phyloP scores from a whole-genome alignment of 1,140 invertebrate genomes.

The Drosophila hydei region DNA sequence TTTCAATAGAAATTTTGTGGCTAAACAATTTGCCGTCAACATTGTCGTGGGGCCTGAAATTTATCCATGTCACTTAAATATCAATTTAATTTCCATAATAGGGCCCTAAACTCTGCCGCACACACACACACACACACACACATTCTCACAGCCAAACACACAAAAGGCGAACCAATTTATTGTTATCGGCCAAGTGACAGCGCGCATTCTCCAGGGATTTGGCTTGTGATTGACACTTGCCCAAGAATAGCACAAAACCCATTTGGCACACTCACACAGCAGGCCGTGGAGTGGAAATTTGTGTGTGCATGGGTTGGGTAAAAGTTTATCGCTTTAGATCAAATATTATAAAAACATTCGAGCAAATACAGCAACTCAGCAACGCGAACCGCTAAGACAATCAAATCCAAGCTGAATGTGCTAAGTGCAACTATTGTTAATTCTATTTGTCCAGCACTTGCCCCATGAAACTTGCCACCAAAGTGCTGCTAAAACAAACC shows the following conservation, averaged over 20 bases:
- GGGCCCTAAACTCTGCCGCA: slow-evolving; percentile 39
- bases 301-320: slow-evolving; percentile 4
- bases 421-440: slow-evolving; percentile 71
- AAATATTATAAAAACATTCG: slow-evolving; percentile 69
- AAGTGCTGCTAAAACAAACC: slow-evolving; percentile 43
- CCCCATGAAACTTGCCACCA: slow-evolving; percentile 41
- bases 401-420: slow-evolving; percentile 31
- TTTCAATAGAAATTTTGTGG: slow-evolving; percentile 67
- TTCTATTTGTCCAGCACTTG: slow-evolving; percentile 72
- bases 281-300: not conserved
- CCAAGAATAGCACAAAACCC: slow-evolving; percentile 25
- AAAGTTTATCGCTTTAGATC: slow-evolving; percentile 54
- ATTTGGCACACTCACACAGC: slow-evolving; percentile 4
- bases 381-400: slow-evolving; percentile 12
- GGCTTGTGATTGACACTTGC: slow-evolving; percentile 71
- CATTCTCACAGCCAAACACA: slow-evolving; percentile 5
- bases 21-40: slow-evolving; percentile 66
- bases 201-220: slow-evolving; percentile 53
- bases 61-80: slow-evolving; percentile 80
- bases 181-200: slow-evolving; percentile 56
- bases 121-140: slow-evolving; percentile 13
- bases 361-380: slow-evolving; percentile 33
- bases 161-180: slow-evolving; percentile 44
- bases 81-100: slow-evolving; percentile 82
- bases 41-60: slow-evolving; percentile 58